A percentile compares a stretch with the other conserved stretches of the same genome.
phyloP scores from a whole-genome alignment of 2,113 vertebrate genomes.

The Malaclemys terrapin region DNA sequence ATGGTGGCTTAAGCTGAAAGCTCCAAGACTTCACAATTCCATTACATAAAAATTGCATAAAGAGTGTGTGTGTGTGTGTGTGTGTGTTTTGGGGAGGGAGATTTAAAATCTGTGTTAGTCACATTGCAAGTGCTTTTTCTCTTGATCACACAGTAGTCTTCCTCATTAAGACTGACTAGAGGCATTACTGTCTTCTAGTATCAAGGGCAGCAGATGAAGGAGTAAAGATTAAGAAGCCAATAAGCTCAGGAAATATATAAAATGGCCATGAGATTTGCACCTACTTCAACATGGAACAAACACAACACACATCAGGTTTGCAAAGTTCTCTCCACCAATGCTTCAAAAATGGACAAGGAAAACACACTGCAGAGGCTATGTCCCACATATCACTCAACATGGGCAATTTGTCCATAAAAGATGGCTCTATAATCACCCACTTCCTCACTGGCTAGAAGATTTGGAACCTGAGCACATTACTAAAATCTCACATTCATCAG shows the following conservation, averaged over 20 bases:
- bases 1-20: rapidly evolving
- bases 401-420: neutral
- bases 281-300: neutral
- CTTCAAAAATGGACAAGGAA: neutral
- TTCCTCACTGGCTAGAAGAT: neutral
- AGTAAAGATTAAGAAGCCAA: neutral
- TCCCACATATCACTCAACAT: neutral
- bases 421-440: conserved; percentile 36
- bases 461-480: conserved; percentile 16
- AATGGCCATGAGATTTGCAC: neutral
- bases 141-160: neutral
- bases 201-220: neutral
- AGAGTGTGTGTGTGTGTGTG: too few relatives aligned
- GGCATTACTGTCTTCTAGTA: neutral
- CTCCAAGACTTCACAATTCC: neutral
- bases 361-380: neutral
- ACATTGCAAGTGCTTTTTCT: neutral
- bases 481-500: conserved; percentile 8
- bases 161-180: neutral
- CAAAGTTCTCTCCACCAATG: neutral
- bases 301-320: neutral
- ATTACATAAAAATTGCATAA: neutral
- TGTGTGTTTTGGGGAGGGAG: neutral
- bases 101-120: neutral
- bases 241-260: neutral